Percentiles rank a stretch among this genome's conserved stretches.
These are phyloP conservation scores for Lutraria lutraria DNA, from an alignment of 2,888 invertebrate species.

Conservation along the genomic window DNA sequence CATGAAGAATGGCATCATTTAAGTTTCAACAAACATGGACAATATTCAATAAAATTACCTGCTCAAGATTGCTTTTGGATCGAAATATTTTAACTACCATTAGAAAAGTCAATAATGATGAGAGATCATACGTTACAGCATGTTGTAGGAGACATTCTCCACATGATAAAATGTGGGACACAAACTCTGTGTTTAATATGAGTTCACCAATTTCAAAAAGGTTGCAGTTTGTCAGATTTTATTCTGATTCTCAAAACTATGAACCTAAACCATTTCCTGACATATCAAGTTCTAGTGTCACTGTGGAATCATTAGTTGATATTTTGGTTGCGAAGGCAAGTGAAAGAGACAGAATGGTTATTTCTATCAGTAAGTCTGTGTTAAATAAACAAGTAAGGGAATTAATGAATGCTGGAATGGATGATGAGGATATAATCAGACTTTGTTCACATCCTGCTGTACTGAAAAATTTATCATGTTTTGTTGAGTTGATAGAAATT, in stretches of 20 bases:
- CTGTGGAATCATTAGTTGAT: constrained; percentile 30
- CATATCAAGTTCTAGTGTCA: neutral
- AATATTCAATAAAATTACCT: neutral
- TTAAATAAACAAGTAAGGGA: constrained; percentile 16
- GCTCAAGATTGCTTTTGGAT: neutral
- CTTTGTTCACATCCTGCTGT: constrained; percentile 15
- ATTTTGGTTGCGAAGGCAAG: constrained; percentile 16
- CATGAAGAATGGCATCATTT: neutral
- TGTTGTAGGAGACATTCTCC: neutral
- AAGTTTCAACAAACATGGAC: neutral
- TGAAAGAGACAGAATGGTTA: constrained; percentile 49
- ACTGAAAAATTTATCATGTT: constrained; percentile 29
- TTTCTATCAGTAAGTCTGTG: neutral
- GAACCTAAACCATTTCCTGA: neutral
- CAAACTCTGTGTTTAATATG: neutral
- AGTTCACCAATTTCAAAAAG: neutral
- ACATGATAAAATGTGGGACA: neutral
- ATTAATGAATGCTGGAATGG: constrained; percentile 16
- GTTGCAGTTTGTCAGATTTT: neutral
- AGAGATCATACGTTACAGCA: neutral
- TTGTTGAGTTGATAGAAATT: neutral
- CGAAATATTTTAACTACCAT: neutral
- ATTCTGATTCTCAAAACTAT: neutral
- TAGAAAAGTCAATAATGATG: neutral
- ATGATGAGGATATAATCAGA: constrained; percentile 4